Evolutionary conservation across 2,888 invertebrate genomes (phyloP).

Genomic region (Dimorphilus gyrociliatus): DNA sequence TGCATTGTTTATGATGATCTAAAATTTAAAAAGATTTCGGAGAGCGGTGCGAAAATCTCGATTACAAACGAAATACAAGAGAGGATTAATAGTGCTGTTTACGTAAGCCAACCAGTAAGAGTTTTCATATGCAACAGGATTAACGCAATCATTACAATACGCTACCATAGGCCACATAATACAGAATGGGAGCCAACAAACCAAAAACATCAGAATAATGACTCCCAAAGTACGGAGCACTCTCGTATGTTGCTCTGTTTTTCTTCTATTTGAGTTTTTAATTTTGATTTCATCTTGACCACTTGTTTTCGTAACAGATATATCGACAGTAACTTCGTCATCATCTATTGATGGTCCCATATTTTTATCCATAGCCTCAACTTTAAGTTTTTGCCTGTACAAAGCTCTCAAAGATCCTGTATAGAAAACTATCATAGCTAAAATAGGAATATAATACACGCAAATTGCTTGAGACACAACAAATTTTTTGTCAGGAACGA

Average conservation of each 20-base stretch:
- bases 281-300: too few species aligned
- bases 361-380: not conserved
- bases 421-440: conserved; percentile 7
- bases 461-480: conserved; percentile 2
- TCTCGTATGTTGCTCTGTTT: too few species aligned
- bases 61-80: conserved; percentile 8
- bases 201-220: conserved; percentile 16
- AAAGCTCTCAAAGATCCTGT: conserved; percentile 3
- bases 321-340: too few species aligned
- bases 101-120: conserved; percentile 9
- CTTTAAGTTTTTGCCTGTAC: conserved; percentile 1
- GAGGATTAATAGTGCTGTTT: conserved; percentile 9
- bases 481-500: conserved; percentile 4
- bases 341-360: not conserved
- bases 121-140: conserved; percentile 4
- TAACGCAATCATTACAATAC: conserved; percentile 7
- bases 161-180: conserved; percentile 16
- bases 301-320: too few species aligned
- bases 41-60: conserved; percentile 6
- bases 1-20: not conserved
- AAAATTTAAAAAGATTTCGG: not conserved
- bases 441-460: conserved; percentile 5
- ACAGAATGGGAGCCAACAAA: conserved; percentile 21
- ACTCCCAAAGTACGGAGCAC: conserved; percentile 11
- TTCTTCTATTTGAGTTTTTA: too few species aligned